Base-by-base conservation (phyloP, 2,797 vertebrate genomes). In the Florisuga fusca region DNA sequence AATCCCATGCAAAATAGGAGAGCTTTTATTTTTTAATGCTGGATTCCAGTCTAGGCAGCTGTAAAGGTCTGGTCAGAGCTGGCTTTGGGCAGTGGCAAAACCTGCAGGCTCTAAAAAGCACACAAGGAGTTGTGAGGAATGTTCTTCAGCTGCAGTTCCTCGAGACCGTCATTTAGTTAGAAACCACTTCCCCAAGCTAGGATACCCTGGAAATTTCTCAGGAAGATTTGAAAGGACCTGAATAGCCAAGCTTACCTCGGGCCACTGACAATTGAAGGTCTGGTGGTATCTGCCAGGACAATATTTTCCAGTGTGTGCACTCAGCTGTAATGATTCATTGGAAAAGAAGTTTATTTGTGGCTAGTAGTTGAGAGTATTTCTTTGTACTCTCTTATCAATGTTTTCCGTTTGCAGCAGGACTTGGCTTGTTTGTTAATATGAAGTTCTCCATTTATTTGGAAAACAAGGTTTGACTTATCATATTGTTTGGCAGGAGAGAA, bases 381-480 rank as follows among this genome's bases (percentile, higher is more conserved):
- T 97, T 94, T 96, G 90, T 96, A 75, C 89, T 85, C 78, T 87
- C 82, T 98, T 98, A 98, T 97, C 97, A 96, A 12, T 77, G 67
- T 95, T 97, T 97, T 90, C 90, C 36, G 5, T 96, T 95, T 96
- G 93, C 85, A 95, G 91, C 78, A 80, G 90, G 90, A 79, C 89
- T 96, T 85, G 78, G 88, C 95, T 96, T 79, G 84, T 87, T 95
- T 97, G 95, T 93, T 97, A 96, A 87, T 79, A 81, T 13, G 75
- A 93, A 94, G 90, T 92, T 97, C 93, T 83, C 36, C 45, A 4
- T 94, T 97, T 98, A 92, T 98, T 98, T 98, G 93, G 95, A 95
- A 98, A 98, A 98, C 95, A 97, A 96, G 80, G 77, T 87, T 86
- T 84, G 75, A 90, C 90, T 97, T 98, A 97, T 96, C 90, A 0